Evolutionary conservation across 2,888 invertebrate species (phyloP), one percentile per base, ranked within the genome.

Genomic region (Phengaris alcon): DNA sequence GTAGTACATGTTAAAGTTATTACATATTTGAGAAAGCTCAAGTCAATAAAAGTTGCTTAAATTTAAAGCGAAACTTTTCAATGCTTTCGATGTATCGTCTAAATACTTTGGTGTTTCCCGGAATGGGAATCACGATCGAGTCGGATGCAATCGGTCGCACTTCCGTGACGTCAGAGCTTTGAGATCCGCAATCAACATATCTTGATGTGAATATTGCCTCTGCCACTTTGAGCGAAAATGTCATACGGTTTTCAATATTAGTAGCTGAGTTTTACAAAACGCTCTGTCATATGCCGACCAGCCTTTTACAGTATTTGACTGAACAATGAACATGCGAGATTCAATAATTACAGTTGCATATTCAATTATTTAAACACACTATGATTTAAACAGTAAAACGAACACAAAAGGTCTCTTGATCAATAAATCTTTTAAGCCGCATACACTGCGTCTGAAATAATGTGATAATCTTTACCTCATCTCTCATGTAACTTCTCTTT

Each of bases 81-180:
- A 57, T 44, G 52, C 59, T 35, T 74, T 51, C 75, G 13, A 44
- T 54, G 15, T 52, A 54, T 46, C 69, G 72, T 72, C 72, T 52
- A 54, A 72, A 72, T 72, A 72, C 72, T 72, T 72, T 9, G 82
- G 80, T 77, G 79, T 84, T 84, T 84, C 85, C 84, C 83, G 83
- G 79, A 84, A 82, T 84, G 85, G 90, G 89, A 89, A 87, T 84
- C 81, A 78, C 81, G 82, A 84, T 84, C 82, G 84, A 83, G 82
- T 80, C 83, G 82, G 85, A 52, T 52, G 72, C 89, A 90, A 90
- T 90, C 90, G 86, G 84, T 84, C 85, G 87, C 82, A 88, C 88
- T 85, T 90, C 90, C 90, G 81, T 59, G 78, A 78, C 79, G 78
- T 79, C 79, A 79, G 78, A 77, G 78, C 81, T 81, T 82, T 78